Conservation (phyloP, 2,888 invertebrate species). For the Amaurobius ferox region DNA sequence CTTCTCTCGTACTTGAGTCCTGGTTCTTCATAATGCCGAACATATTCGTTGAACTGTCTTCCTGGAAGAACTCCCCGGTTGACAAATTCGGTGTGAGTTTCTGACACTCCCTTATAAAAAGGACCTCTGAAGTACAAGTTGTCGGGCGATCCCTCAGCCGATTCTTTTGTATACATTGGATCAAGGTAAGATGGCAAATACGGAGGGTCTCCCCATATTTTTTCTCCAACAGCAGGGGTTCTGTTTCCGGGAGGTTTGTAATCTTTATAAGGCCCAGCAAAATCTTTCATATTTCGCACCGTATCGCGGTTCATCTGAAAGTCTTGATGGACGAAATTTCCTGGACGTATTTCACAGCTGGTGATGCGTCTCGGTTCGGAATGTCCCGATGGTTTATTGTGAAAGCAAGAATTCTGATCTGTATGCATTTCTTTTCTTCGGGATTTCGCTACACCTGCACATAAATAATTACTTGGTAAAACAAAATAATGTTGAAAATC, state of each 20-base stretch:
- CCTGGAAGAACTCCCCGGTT: background rate
- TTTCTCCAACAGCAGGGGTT: slow-evolving; percentile 28
- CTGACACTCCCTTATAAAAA: slow-evolving; percentile 44
- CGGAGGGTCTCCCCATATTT: slow-evolving; percentile 37
- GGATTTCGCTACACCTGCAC: background rate
- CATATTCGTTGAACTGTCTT: slow-evolving; percentile 25
- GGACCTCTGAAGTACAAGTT: slow-evolving; percentile 38
- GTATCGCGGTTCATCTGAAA: background rate
- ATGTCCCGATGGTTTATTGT: slow-evolving; percentile 21
- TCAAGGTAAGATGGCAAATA: slow-evolving; percentile 45
- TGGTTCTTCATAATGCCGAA: slow-evolving; percentile 43
- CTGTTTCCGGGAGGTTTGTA: slow-evolving; percentile 30
- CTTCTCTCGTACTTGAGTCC: slow-evolving; percentile 49
- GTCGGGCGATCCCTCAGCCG: background rate
- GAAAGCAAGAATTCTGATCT: background rate
- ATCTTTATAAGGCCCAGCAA: slow-evolving; percentile 22
- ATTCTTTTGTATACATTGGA: background rate
- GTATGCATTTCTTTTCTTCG: background rate
- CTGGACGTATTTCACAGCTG: background rate
- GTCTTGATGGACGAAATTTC: background rate
- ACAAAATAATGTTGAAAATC: too few relatives aligned
- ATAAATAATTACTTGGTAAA: too few relatives aligned
- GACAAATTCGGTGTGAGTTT: slow-evolving; percentile 37
- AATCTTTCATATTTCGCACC: background rate
- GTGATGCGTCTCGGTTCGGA: background rate